A percentile compares a stretch with the other conserved stretches of the same genome.
These are phyloP conservation scores for Carduelis carduelis DNA, from an alignment of 2,797 vertebrate species.

Conservation along the genomic window DNA sequence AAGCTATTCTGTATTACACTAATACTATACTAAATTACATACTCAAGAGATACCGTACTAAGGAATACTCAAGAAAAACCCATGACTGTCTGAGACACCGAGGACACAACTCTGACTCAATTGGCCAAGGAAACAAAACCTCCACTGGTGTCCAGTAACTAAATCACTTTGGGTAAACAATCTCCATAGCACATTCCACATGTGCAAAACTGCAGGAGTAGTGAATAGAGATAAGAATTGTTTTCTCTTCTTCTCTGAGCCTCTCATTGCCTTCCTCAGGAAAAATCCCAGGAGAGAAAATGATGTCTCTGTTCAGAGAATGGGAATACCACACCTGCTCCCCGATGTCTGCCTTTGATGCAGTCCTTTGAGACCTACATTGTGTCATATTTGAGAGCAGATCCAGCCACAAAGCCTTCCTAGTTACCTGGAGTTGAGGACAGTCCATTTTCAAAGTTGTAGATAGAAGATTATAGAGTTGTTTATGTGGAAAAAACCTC, in stretches of 20 bases:
- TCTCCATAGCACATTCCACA: background rate
- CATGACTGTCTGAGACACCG: background rate
- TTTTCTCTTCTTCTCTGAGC: background rate
- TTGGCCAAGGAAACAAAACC: background rate
- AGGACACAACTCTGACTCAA: background rate
- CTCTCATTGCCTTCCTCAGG: background rate
- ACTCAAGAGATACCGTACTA: background rate
- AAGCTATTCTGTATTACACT: background rate
- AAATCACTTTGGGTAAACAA: background rate
- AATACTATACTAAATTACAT: too few species aligned
- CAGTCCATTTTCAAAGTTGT: background rate
- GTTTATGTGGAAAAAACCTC: background rate
- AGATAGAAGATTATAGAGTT: rapidly evolving
- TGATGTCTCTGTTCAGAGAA: background rate
- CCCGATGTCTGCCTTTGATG: background rate
- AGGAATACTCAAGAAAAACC: background rate
- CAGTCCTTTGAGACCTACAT: background rate
- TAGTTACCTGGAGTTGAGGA: background rate
- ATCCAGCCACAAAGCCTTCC: background rate
- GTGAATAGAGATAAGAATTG: background rate
- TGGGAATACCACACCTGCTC: background rate
- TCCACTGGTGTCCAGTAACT: background rate
- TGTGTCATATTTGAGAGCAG: background rate
- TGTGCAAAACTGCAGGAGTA: background rate
- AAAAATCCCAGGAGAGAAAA: background rate